Evolutionary conservation across 2,797 vertebrate genomes (phyloP), one percentile per base, ranked within the genome.

Genomic region (Chrosomus eos): DNA sequence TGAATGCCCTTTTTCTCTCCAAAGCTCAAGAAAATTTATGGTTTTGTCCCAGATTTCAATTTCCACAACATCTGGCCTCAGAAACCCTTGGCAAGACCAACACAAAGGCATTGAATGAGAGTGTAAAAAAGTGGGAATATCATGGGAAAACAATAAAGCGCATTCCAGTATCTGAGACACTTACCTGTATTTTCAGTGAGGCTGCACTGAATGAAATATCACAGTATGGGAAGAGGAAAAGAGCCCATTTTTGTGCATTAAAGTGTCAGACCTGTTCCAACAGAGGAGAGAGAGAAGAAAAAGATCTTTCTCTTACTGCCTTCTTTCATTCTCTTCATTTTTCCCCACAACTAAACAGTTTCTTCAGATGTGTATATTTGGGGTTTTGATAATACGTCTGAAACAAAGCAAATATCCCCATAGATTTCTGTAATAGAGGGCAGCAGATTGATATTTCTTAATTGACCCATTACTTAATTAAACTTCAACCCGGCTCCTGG

Each of bases 21-120:
- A 43, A 43, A 11, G 2, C 38, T 70, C 45, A 58, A 58, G 51
- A 84, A 58, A 78, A 84, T 71, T 48, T 79, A 71, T 16, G 53
- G 60, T 51, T 78, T 43, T 83, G 82, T 83, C 60, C 62, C 48
- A 83, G 72, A 76, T 40, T 76, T 53, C 4, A 55, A 23, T 67
- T 83, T 76, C 60, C 45, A 55, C 45, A 76, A 68, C 82, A 83
- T 84, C 75, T 62, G 83, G 75, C 53, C 75, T 71, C 11, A 19
- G 9, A 84, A 79, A 58, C 28, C 16, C 36, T 60, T 14, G 45
- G 36, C 36, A 60, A 36, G 6, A 71, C 48, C 21, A 23, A n/a
- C 7, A 36, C 53, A 72, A 60, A 58, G 2, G 45, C 66, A 31
- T 71, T 43, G 16, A 19, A 31, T 11, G 13, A 81, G 51, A n/a